These are phyloP conservation scores for Pterobdella sp. DNA, from an alignment of 2,888 invertebrate genomes.

Conservation along the genomic window DNA sequence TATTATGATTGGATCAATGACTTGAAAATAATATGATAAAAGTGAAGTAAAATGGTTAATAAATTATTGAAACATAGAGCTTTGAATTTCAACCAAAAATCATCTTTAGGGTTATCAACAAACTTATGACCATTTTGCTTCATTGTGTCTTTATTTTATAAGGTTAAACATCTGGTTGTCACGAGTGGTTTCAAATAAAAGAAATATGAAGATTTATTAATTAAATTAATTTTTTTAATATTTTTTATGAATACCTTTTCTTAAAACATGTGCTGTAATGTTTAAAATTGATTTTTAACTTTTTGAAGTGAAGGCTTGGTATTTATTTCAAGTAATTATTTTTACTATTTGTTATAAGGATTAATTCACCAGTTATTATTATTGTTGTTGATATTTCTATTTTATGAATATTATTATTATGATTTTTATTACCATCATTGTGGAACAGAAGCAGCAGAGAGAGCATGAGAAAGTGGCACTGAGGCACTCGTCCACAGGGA, in stretches of 20 bases:
- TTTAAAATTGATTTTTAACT: no score
- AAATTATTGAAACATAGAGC: no score
- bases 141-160: not conserved
- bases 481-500: constrained; percentile 55
- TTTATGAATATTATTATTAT: not conserved
- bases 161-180: no score
- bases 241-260: not conserved
- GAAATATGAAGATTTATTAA: not conserved
- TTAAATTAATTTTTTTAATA: not conserved
- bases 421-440: not conserved
- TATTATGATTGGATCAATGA: not conserved
- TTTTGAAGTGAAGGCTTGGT: no score
- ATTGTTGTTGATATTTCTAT: not conserved
- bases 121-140: not conserved
- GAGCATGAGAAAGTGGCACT: constrained; percentile 56
- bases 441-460: constrained; percentile 58
- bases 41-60: no score
- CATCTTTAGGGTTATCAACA: no score
- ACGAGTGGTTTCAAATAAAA: no score
- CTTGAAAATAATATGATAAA: no score
- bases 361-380: not conserved
- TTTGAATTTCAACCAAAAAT: no score
- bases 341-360: no score
- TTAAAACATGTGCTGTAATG: no score
- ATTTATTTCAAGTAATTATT: no score